phyloP scores from a whole-genome alignment of 2,797 vertebrate genomes.

The Malurus leucopterus region DNA sequence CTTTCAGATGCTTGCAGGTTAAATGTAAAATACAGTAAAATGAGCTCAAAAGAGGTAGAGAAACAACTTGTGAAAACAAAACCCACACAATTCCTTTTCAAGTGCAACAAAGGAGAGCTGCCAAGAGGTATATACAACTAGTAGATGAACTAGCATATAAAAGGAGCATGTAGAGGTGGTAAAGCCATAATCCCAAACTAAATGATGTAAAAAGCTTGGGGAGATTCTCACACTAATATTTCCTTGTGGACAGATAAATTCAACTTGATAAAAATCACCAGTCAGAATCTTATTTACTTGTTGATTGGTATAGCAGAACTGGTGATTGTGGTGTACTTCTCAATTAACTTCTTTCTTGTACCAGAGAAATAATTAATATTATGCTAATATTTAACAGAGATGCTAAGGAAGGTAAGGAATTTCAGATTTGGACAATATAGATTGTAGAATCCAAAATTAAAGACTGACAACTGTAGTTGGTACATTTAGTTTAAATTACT shows the following conservation, averaged over 20 bases:
- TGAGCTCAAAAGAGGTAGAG: neutral
- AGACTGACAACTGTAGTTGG: neutral
- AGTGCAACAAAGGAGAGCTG: neutral
- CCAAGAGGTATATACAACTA: neutral
- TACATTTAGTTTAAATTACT: neutral
- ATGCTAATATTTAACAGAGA: neutral
- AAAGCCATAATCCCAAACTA: neutral
- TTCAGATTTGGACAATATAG: neutral
- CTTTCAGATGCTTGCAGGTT: neutral
- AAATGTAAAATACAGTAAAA: neutral
- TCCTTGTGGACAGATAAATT: neutral
- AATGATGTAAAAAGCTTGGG: neutral
- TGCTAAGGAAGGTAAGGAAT: neutral
- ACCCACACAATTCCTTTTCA: neutral
- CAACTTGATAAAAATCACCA: neutral
- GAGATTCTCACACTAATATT: neutral
- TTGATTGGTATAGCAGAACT: neutral
- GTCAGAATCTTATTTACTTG: neutral
- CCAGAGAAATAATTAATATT: neutral
- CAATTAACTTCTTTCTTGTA: neutral
- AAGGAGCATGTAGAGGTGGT: neutral
- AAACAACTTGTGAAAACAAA: neutral
- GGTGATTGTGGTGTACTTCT: neutral
- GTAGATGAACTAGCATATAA: neutral
- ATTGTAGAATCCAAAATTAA: neutral